Conservation (phyloP, 2,797 vertebrate species). For the Pseudomugil tenellus region DNA sequence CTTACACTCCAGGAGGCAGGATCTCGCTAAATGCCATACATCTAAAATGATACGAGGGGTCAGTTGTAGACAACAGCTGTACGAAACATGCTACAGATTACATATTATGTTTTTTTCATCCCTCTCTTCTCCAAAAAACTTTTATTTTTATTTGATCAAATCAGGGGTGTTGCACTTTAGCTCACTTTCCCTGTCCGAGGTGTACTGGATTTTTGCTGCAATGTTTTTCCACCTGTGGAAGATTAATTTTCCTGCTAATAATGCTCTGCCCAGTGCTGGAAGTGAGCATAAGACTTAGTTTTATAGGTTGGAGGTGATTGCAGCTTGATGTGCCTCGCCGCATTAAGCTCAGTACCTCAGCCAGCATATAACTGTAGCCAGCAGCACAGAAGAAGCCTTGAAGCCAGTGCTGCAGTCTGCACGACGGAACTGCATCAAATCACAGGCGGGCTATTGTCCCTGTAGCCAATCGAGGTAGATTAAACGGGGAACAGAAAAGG, state of each 20-base stretch:
- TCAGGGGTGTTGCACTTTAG: background rate
- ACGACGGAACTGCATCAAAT: slow-evolving; percentile 70
- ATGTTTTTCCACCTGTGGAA: slow-evolving; percentile 31
- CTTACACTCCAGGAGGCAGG: slow-evolving; percentile 33
- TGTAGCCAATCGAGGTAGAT: slow-evolving; percentile 39
- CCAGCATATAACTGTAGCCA: slow-evolving; percentile 58
- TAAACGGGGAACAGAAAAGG: slow-evolving; percentile 14
- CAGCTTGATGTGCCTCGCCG: slow-evolving; percentile 67
- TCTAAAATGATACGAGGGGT: slow-evolving; percentile 49
- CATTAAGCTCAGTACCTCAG: slow-evolving; percentile 73
- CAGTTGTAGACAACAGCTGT: slow-evolving; percentile 50
- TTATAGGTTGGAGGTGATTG: slow-evolving; percentile 69
- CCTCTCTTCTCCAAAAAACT: slow-evolving; percentile 21
- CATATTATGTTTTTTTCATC: slow-evolving; percentile 6
- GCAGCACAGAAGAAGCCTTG: slow-evolving; percentile 60
- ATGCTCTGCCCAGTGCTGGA: slow-evolving; percentile 18
- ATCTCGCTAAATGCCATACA: slow-evolving; percentile 55
- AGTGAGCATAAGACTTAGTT: slow-evolving; percentile 41
- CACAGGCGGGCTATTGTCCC: slow-evolving; percentile 63
- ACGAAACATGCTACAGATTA: slow-evolving; percentile 7
- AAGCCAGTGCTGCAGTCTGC: slow-evolving; percentile 74
- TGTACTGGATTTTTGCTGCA: slow-evolving; percentile 43
- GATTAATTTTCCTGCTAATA: slow-evolving; percentile 15
- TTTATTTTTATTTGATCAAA: slow-evolving; percentile 28
- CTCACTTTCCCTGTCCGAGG: slow-evolving; percentile 2